These are phyloP conservation scores for Dreissena rostriformis DNA, from an alignment of 1,140 invertebrate species.

Conservation along the genomic window DNA sequence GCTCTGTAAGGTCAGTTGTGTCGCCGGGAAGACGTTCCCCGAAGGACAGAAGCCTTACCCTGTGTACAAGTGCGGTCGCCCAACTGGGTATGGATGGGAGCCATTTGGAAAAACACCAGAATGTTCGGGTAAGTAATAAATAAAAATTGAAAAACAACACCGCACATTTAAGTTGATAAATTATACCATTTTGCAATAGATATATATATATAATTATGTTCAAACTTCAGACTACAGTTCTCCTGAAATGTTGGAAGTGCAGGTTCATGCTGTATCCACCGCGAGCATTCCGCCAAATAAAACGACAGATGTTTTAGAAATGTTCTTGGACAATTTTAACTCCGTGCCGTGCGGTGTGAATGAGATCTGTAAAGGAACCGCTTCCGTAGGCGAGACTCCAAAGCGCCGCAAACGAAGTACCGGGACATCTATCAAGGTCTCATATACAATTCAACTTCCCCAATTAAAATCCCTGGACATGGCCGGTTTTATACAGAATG, in stretches of 20 bases:
- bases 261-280: neutral
- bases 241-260: neutral
- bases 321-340: neutral
- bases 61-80: neutral
- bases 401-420: neutral
- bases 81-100: neutral
- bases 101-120: neutral
- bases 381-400: neutral
- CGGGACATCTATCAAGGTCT: neutral
- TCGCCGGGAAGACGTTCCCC: neutral
- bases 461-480: neutral
- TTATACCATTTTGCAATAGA: neutral
- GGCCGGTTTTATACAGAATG: neutral
- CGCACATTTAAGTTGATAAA: neutral
- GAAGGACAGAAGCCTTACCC: neutral
- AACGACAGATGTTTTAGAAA: neutral
- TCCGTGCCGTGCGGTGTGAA: neutral
- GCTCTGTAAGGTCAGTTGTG: neutral
- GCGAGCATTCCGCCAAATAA: neutral
- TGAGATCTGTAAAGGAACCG: neutral
- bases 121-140: neutral
- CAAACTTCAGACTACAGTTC: neutral
- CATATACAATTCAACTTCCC: neutral
- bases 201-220: neutral
- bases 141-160: neutral